These are phyloP conservation scores for Chrysotoxum bicinctum DNA, from an alignment of 2,888 invertebrate species.

Conservation along the genomic window DNA sequence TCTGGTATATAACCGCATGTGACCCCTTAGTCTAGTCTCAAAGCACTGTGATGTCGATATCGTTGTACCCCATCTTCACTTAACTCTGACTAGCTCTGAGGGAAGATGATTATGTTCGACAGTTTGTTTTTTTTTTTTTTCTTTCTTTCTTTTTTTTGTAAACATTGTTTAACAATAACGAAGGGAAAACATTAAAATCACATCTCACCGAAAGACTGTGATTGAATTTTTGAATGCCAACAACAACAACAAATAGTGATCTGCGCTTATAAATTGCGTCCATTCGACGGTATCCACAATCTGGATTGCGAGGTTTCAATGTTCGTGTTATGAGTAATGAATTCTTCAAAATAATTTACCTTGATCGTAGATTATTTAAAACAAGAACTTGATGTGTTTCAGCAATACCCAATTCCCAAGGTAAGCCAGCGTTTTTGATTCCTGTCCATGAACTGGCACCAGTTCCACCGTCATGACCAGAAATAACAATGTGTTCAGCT, in stretches of 20 bases:
- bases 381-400: constrained; percentile 99
- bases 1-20: constrained; percentile 65
- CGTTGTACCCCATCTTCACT: constrained; percentile 52
- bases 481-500: constrained; percentile 98
- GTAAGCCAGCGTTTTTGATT: constrained; percentile 98
- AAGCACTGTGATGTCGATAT: constrained; percentile 65
- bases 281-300: constrained; percentile 75
- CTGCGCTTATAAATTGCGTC: constrained; percentile 66
- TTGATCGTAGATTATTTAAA: constrained; percentile 93
- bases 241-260: constrained; percentile 49
- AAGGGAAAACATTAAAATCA: constrained; percentile 73
- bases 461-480: constrained; percentile 99
- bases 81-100: constrained; percentile 66
- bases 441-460: constrained; percentile 99
- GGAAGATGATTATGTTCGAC: constrained; percentile 68
- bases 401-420: constrained; percentile 99
- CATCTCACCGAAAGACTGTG: constrained; percentile 75
- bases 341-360: constrained; percentile 80
- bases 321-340: constrained; percentile 77
- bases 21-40: constrained; percentile 66
- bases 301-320: constrained; percentile 81
- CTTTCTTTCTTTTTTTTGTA: constrained; percentile 35
- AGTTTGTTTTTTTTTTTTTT: background rate
- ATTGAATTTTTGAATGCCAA: constrained; percentile 59
- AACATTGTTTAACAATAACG: constrained; percentile 39